Evolutionary conservation across 2,888 invertebrate species (phyloP), one percentile per base, ranked within the genome.

Genomic region (Heliconius aoede): DNA sequence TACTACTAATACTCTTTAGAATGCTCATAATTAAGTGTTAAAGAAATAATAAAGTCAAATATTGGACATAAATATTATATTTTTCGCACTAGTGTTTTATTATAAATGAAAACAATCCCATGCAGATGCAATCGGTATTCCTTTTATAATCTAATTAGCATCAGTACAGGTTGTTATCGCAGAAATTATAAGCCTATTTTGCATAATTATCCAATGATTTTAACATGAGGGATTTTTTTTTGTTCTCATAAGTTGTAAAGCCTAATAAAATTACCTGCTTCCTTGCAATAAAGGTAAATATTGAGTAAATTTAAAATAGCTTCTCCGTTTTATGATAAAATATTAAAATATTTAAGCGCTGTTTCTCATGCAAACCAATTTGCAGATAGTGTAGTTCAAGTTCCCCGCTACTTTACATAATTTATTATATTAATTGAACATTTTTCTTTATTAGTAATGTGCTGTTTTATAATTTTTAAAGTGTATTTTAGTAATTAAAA

Each of bases 61-160:
- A 32, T 62, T 60, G 13, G n/a, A 11, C 55, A 26, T 60, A 26
- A 24, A 26, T 60, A 26, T 60, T 3, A 26, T n/a, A 60, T 11
- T 60, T 24, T 60, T 24, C 9, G 4, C 26, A 9, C 13, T n/a
- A 60, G 9, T 55, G n/a, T n/a, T n/a, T n/a, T 40, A 40, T 24
- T 36, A 7, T 65, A 65, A n/a, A 65, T 24, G 36, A 15, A 8
- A 36, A 65, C 21, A 40, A 65, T 65, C 5, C 36, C 36, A 40
- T 24, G 15, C 36, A 7, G 65, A 40, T 65, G 24, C 36, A 65
- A 24, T 65, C 15, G 36, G 24, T 15, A 65, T 65, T 15, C 15
- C n/a, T 65, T 65, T 65, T 65, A 24, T 65, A 65, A 65, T 65
- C 15, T 36, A 65, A 65, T 65, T 65, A 65, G 36, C 36, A 36